Base-by-base conservation (phyloP, 2,113 vertebrate genomes). In the Guaruba guarouba region DNA sequence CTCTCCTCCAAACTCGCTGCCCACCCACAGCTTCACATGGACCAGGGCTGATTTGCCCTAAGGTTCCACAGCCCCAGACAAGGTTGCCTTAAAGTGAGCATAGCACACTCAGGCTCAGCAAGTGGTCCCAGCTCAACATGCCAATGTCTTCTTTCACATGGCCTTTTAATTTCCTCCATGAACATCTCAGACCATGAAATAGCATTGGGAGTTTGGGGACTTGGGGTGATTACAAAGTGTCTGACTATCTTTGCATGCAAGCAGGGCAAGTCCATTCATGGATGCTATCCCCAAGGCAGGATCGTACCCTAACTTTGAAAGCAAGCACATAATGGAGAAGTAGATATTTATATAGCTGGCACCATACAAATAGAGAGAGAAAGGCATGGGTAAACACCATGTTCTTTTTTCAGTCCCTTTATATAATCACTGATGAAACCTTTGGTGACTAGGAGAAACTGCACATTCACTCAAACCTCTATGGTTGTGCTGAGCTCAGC, bases 401-500 rank as follows among this genome's bases (percentile, higher is more conserved):
- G 8, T 67, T 82, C 14, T 52, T 51, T 57, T 78, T 59, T 43
- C 13, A 29, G 51, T 46, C 46, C 78, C 48, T 83, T 71, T 81
- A 8, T 7, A 5, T 29, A 57, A 64, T 57, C 52, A 41, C 55
- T 89, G 92, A 71, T 52, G 66, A 92, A 82, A n/a, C 3, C 52
- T 94, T 63, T 80, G 81, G 67, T 82, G 67, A 66, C 49, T 19
- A 54, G 70, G 54, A 75, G 59, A 85, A 92, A 82, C 70, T 87
- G 55, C 46, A 61, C 3, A 10, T 52, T 95, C 77, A 35, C 18
- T 69, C 57, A 82, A 85, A 82, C 57, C 44, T 68, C 13, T 10
- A 33, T n/a, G 75, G 76, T 35, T 59, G 14, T 89, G 86, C 93
- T 87, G 78, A 95, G 49, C 37, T 92, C 78, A 91, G 77, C 77